These are phyloP conservation scores for Chiroxiphia lanceolata DNA, from an alignment of 2,797 vertebrate species.

Conservation along the genomic window DNA sequence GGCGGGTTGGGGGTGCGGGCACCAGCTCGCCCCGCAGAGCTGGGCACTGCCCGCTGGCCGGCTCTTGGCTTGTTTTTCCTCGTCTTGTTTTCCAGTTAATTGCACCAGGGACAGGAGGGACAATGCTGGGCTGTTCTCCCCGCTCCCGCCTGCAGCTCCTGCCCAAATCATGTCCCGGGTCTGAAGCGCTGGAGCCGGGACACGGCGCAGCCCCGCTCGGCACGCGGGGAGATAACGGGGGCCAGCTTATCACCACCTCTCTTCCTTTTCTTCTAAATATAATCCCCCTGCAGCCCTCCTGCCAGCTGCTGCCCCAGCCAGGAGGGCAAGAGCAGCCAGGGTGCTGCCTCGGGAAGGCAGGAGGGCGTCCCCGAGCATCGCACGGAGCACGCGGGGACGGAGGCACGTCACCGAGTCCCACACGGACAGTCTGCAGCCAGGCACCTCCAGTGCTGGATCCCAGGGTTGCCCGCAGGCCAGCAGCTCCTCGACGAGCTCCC, in stretches of 20 bases:
- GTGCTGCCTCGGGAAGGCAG: not conserved
- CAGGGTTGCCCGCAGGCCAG: fast-evolving
- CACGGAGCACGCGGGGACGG: not conserved
- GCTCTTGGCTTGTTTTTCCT: constrained; percentile 50
- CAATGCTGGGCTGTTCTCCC: constrained; percentile 73
- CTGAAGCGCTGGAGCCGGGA: not conserved
- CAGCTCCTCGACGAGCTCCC: fast-evolving
- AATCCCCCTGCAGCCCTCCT: constrained; percentile 45
- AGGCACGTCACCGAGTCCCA: not conserved
- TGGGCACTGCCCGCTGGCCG: not conserved
- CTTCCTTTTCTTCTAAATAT: constrained; percentile 72
- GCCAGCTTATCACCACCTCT: constrained; percentile 57
- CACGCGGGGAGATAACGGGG: constrained; percentile 26
- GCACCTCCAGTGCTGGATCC: not conserved
- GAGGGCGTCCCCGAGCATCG: not conserved
- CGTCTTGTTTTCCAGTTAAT: constrained; percentile 71
- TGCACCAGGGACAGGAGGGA: constrained; percentile 46
- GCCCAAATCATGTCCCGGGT: not conserved
- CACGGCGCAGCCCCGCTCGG: not conserved
- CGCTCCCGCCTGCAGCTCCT: not conserved
- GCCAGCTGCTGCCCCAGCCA: not conserved
- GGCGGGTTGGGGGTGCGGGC: not conserved
- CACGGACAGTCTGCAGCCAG: not conserved
- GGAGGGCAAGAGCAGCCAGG: not conserved
- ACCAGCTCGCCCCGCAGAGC: not conserved